Percentiles rank a stretch among this genome's conserved stretches.
These are phyloP conservation scores for Petrocephalus microphthalmus DNA, from an alignment of 2,113 vertebrate species.

Conservation along the genomic window DNA sequence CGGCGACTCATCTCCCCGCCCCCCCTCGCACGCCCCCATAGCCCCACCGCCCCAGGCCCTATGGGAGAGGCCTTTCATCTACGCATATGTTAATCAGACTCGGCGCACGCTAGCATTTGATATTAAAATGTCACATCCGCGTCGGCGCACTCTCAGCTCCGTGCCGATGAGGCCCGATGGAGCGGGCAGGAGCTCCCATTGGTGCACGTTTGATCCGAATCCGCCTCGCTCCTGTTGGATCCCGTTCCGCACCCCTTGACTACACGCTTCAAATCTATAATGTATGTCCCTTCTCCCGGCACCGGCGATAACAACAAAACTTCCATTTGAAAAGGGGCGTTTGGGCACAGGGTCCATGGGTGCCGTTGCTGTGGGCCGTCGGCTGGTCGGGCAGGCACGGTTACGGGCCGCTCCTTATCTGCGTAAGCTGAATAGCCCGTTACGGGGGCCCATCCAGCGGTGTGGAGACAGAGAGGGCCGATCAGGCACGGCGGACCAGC, in stretches of 20 bases:
- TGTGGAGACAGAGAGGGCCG: not conserved
- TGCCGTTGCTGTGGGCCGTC: not conserved
- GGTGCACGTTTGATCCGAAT: not conserved
- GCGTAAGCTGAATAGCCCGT: constrained; percentile 11
- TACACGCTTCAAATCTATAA: constrained; percentile 32
- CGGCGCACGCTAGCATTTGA: constrained; percentile 18
- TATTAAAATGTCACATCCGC: constrained; percentile 33
- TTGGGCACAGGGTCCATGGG: not conserved
- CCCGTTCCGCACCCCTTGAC: not conserved
- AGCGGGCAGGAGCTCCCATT: not conserved
- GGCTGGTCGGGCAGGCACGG: not conserved
- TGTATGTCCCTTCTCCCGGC: constrained; percentile 20
- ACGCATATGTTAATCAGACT: constrained; percentile 25
- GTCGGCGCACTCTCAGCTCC: not conserved
- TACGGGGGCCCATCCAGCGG: not conserved
- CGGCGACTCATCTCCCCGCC: not conserved
- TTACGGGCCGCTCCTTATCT: constrained; percentile 2
- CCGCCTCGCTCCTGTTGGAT: not conserved
- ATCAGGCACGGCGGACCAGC: not conserved
- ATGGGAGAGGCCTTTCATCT: constrained; percentile 22
- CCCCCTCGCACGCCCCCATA: not conserved
- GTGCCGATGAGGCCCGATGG: not conserved
- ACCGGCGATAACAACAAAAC: not conserved
- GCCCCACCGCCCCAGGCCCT: not conserved
- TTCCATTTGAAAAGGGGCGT: not conserved